phyloP scores from a whole-genome alignment of 2,888 invertebrate genomes.

The Pyrrhia umbra region DNA sequence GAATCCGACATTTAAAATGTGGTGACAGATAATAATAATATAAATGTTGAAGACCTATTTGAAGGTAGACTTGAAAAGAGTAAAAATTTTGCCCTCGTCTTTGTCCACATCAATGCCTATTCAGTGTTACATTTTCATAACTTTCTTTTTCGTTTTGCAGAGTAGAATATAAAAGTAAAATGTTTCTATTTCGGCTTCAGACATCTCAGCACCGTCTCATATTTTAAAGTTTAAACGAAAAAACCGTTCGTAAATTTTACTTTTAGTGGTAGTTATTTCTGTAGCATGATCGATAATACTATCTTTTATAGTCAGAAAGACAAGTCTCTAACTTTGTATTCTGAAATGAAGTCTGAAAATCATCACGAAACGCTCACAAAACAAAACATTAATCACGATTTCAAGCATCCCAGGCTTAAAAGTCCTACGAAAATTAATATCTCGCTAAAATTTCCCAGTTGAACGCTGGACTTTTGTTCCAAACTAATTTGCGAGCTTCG shows the following conservation, averaged over 20 bases:
- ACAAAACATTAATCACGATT: slow-evolving; percentile 53
- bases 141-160: not conserved
- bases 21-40: slow-evolving; percentile 16
- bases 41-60: slow-evolving; percentile 23
- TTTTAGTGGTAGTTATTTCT: slow-evolving; percentile 32
- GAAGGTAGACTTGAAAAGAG: slow-evolving; percentile 4
- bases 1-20: slow-evolving; percentile 33
- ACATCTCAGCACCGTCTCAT: slow-evolving; percentile 1
- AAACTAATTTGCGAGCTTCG: slow-evolving; percentile 63
- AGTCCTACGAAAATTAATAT: slow-evolving; percentile 61
- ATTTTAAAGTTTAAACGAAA: slow-evolving; percentile 37
- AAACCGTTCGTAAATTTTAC: slow-evolving; percentile 19
- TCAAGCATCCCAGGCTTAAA: slow-evolving; percentile 48
- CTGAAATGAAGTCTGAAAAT: slow-evolving; percentile 10
- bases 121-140: not conserved
- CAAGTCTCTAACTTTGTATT: slow-evolving; percentile 7
- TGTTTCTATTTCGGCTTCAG: slow-evolving; percentile 15
- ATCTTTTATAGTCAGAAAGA: slow-evolving; percentile 3
- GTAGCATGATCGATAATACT: slow-evolving; percentile 16
- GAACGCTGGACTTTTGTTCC: slow-evolving; percentile 56
- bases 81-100: not conserved
- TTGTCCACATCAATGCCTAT: slow-evolving; percentile 6
- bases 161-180: not conserved
- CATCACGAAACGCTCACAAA: slow-evolving; percentile 25
- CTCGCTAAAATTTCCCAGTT: slow-evolving; percentile 45